Evolutionary conservation across 2,113 vertebrate genomes (phyloP).

Genomic region (Regulus satrapa): DNA sequence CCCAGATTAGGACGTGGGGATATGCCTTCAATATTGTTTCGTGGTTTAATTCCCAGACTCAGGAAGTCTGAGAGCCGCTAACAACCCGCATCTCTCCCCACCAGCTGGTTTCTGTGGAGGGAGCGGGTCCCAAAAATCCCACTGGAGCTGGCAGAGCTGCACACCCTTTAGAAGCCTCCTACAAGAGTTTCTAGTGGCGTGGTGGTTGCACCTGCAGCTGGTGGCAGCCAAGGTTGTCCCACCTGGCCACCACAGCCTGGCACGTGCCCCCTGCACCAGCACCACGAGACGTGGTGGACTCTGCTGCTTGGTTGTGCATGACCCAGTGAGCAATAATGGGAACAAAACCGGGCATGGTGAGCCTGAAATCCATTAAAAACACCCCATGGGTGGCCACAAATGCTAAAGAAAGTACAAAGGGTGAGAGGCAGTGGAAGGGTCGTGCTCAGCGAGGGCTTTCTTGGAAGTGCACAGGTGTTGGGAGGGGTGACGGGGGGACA

Average conservation of each 20-base stretch:
- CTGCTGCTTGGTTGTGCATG: not conserved
- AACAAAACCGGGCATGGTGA: rapidly evolving
- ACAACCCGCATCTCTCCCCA: not conserved
- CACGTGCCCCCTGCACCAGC: not conserved
- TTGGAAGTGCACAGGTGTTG: not conserved
- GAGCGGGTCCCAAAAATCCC: not conserved
- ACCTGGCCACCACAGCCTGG: not conserved
- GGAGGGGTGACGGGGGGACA: not conserved
- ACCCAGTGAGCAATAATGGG: not conserved
- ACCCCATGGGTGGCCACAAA: not conserved
- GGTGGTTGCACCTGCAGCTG: not conserved
- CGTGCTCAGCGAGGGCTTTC: not conserved
- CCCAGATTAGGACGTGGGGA: not conserved
- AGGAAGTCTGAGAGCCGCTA: not conserved
- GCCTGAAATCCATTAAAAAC: not conserved
- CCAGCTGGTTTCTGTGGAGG: not conserved
- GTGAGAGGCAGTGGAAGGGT: not conserved
- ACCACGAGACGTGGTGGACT: rapidly evolving
- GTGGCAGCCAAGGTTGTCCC: not conserved
- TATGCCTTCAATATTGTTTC: not conserved
- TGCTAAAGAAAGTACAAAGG: not conserved
- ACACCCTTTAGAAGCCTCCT: not conserved
- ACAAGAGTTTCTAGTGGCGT: not conserved
- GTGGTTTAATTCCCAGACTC: not conserved
- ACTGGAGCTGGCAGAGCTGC: not conserved